Percentiles rank a stretch among this genome's conserved stretches.
These are phyloP conservation scores for Mantis religiosa DNA, from an alignment of 2,888 invertebrate species.

Conservation along the genomic window DNA sequence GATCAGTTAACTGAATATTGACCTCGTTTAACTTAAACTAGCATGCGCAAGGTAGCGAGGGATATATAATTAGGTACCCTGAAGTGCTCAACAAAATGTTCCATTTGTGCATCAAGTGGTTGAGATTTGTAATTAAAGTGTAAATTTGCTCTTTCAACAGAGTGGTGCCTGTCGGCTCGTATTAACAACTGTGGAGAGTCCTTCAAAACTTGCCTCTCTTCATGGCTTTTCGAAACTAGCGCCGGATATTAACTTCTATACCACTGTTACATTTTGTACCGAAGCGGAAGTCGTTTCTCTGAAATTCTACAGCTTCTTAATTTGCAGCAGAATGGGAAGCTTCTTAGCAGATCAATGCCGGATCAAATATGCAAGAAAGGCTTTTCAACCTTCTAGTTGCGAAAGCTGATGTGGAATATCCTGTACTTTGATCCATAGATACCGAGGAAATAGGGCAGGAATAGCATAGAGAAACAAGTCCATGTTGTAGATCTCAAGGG, in stretches of 20 bases:
- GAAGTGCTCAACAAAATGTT: neutral
- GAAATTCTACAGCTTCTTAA: neutral
- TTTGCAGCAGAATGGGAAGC: no score
- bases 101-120: neutral
- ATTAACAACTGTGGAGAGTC: neutral
- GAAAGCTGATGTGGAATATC: no score
- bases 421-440: no score
- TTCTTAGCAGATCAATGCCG: no score
- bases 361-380: no score
- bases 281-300: neutral
- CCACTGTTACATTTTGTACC: neutral
- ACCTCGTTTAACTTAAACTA: neutral
- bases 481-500: no score
- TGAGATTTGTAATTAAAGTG: neutral
- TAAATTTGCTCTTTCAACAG: neutral
- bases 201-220: neutral
- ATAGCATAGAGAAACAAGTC: no score
- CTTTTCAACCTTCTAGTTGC: no score
- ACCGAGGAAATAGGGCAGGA: no score
- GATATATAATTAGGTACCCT: no score
- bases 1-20: no score
- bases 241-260: neutral
- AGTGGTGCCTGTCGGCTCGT: neutral
- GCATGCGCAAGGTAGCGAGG: neutral
- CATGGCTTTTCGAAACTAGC: constrained; percentile 11